Evolutionary conservation across 2,797 vertebrate species (phyloP).

Genomic region (Eleutherodactylus coqui): DNA sequence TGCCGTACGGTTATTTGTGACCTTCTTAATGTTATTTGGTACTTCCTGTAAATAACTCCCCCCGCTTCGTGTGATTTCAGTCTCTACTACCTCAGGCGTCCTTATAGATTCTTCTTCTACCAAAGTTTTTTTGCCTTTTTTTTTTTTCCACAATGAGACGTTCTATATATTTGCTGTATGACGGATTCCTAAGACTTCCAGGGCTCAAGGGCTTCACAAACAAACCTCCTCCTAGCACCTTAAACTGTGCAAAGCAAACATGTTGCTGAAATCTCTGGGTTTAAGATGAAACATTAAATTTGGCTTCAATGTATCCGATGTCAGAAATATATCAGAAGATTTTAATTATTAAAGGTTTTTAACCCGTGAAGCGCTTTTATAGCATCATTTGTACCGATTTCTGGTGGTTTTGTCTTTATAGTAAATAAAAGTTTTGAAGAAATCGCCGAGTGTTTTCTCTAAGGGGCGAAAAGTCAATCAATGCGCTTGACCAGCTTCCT

Average conservation of each 20-base stretch:
- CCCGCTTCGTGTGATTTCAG: constrained; percentile 88
- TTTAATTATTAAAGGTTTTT: constrained; percentile 90
- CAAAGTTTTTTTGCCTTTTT: constrained; percentile 85
- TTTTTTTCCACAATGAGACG: constrained; percentile 77
- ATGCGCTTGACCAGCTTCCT: no score
- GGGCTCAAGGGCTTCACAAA: constrained; percentile 85
- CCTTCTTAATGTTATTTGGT: constrained; percentile 89
- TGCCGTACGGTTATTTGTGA: constrained; percentile 84
- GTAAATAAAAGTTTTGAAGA: constrained; percentile 90
- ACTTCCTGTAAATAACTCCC: constrained; percentile 85
- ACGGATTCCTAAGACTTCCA: constrained; percentile 88
- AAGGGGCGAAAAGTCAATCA: no score
- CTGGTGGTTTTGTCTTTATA: constrained; percentile 90
- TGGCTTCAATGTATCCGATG: constrained; percentile 89
- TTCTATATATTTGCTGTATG: constrained; percentile 87
- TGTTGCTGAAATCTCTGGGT: constrained; percentile 85
- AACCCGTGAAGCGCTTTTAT: constrained; percentile 88
- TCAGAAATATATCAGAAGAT: constrained; percentile 89
- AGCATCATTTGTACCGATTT: constrained; percentile 90
- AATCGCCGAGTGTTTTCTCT: constrained; percentile 63
- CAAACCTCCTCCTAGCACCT: constrained; percentile 86
- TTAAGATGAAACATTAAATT: constrained; percentile 78
- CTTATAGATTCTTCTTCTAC: constrained; percentile 89
- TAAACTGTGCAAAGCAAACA: constrained; percentile 85
- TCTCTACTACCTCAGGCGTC: constrained; percentile 95